Percentiles rank a stretch among this genome's conserved stretches.
Evolutionary conservation across 2,113 vertebrate species (phyloP).

Genomic region (Eclectus roratus): DNA sequence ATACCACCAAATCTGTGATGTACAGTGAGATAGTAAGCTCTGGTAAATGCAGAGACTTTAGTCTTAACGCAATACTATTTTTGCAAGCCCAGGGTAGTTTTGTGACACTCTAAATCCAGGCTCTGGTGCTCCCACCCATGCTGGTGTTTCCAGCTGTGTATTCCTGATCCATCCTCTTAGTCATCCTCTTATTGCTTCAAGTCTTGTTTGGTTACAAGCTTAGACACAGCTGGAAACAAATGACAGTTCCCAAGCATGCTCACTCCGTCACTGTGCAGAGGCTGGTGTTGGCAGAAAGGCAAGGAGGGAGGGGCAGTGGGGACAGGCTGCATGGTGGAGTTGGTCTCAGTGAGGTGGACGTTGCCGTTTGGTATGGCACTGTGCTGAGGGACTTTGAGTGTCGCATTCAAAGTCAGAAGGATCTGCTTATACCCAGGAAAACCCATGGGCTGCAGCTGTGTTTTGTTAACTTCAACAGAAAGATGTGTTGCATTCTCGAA

Average conservation of each 20-base stretch:
- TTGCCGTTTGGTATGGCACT: neutral
- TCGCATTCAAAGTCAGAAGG: rapidly evolving
- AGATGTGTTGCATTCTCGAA: neutral
- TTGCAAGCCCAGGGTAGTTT: neutral
- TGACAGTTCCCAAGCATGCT: rapidly evolving
- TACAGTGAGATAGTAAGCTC: neutral
- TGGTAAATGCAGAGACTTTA: neutral
- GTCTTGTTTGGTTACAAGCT: neutral
- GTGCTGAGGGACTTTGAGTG: neutral
- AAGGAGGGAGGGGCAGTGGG: neutral
- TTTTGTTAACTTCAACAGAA: neutral
- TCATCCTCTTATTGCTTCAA: neutral
- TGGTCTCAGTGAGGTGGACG: rapidly evolving
- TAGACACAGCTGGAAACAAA: neutral
- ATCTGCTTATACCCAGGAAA: neutral
- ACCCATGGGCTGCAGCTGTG: neutral
- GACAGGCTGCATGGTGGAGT: neutral
- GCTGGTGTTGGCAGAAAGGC: rapidly evolving
- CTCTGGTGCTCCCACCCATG: neutral
- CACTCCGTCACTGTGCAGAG: rapidly evolving
- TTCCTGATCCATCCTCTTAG: neutral
- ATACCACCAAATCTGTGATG: rapidly evolving
- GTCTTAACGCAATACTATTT: neutral
- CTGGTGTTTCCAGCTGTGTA: neutral
- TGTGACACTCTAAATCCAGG: neutral